Evolutionary conservation across 1,140 invertebrate species (phyloP).

Genomic region (Hycleus phaleratus): DNA sequence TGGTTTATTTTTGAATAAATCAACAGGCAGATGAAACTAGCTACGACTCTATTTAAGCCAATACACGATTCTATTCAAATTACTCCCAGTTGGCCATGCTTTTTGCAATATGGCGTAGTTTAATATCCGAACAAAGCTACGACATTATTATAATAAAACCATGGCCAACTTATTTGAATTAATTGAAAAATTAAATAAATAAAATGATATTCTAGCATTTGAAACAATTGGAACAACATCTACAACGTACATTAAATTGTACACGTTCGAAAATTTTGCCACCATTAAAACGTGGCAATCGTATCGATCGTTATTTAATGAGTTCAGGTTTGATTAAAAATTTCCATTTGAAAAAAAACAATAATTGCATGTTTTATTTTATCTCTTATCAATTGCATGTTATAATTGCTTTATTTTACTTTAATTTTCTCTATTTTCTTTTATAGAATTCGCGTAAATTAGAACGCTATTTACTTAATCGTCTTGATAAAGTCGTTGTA

Average conservation of each 20-base stretch:
- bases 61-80: too few relatives aligned
- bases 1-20: too few relatives aligned
- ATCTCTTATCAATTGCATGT: constrained; percentile 1
- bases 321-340: constrained; percentile 62
- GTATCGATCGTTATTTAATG: constrained; percentile 76
- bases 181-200: background rate
- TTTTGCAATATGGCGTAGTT: too few relatives aligned
- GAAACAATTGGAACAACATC: constrained; percentile 64
- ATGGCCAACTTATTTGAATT: too few relatives aligned
- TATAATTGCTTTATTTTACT: background rate
- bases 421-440: constrained; percentile 8
- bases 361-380: constrained; percentile 6
- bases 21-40: too few relatives aligned
- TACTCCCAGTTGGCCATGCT: too few relatives aligned
- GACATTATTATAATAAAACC: too few relatives aligned
- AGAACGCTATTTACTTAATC: constrained; percentile 8
- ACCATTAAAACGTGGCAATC: constrained; percentile 71
- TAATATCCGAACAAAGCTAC: too few relatives aligned
- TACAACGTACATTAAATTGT: constrained; percentile 62
- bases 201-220: constrained; percentile 41
- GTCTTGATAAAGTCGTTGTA: constrained; percentile 37
- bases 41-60: too few relatives aligned
- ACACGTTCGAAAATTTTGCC: constrained; percentile 72
- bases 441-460: constrained; percentile 26
- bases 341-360: background rate